Base-by-base conservation (phyloP, 2,797 vertebrate species). In the Siniperca obscura region DNA sequence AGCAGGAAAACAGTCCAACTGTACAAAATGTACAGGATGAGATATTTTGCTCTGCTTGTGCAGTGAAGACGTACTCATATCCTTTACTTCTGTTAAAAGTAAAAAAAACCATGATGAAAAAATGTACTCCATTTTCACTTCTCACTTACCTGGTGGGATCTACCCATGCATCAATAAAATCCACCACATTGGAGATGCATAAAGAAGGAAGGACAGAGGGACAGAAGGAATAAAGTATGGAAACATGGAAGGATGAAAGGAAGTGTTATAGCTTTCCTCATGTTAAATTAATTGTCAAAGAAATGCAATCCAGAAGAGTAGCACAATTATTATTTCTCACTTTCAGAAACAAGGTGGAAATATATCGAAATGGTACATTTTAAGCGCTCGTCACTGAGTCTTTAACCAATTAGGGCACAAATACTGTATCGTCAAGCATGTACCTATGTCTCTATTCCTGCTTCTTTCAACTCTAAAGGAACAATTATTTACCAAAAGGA, bases 11-110 rank as follows among this genome's bases (percentile, higher is more conserved):
- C 17, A 57, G 76, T 7, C 42, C 44, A 1, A 46, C 14, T 40
- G 65, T 44, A 74, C 56, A 69, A n/a, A 65, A 2, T 73, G 67
- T 75, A 9, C 82, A 50, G 8, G 19, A 25, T 14, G 69, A 65
- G 21, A 70, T 19, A 5, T 40, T 79, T 57, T 70, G 62, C 44
- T 80, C 69, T 40, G 27, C 16, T 27, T 42, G 56, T 62, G 53
- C 22, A 9, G 57, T 13, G 17, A 48, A 6, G n/a, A 50, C 44
- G 4, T 13, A 34, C 42, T 42, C 21, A 30, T 16, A 30, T 38
- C 0, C 11, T 34, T 76, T 14, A 53, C 8, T 22, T 46, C 46
- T 9, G 34, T 11, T 55, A 1, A 7, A 60, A 21, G 21, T 0
- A 64, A 14, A 9, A n/a, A 48, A 70, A 21, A 70, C 8, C 34